These are phyloP conservation scores for Encarsia formosa DNA, from an alignment of 2,888 invertebrate genomes.

Conservation along the genomic window DNA sequence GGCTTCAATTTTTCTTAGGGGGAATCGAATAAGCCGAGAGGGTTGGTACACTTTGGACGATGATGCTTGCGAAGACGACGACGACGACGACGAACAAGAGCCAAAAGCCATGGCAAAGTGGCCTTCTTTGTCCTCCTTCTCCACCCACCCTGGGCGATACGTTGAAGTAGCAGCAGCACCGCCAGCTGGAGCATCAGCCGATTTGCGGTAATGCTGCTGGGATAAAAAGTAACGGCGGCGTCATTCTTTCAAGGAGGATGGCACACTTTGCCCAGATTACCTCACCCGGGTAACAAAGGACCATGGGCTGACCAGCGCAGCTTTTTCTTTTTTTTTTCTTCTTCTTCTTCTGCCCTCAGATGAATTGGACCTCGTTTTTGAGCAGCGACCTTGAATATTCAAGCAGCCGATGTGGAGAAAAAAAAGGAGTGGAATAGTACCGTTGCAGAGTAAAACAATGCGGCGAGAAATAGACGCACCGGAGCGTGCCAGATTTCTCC, in stretches of 20 bases:
- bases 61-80: neutral
- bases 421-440: too few relatives aligned
- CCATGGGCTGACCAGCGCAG: neutral
- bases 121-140: conserved; percentile 6
- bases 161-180: neutral
- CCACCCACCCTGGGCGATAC: conserved; percentile 1
- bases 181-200: neutral
- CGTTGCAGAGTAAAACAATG: conserved; percentile 10
- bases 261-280: conserved; percentile 7
- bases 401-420: too few relatives aligned
- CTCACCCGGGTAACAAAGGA: neutral
- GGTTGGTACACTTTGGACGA: too few relatives aligned
- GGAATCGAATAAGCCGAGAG: conserved; percentile 3
- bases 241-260: conserved; percentile 28
- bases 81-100: neutral
- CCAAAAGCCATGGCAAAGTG: conserved; percentile 1
- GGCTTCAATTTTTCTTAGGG: conserved; percentile 11
- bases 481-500: conserved; percentile 16
- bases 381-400: too few relatives aligned
- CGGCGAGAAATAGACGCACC: neutral
- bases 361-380: too few relatives aligned
- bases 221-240: conserved; percentile 33
- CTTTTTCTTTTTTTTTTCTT: neutral
- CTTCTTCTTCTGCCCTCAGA: too few relatives aligned
- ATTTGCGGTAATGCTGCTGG: conserved; percentile 23